These are phyloP conservation scores for Phragmatobia fuliginosa DNA, from an alignment of 2,888 invertebrate species.

Conservation along the genomic window DNA sequence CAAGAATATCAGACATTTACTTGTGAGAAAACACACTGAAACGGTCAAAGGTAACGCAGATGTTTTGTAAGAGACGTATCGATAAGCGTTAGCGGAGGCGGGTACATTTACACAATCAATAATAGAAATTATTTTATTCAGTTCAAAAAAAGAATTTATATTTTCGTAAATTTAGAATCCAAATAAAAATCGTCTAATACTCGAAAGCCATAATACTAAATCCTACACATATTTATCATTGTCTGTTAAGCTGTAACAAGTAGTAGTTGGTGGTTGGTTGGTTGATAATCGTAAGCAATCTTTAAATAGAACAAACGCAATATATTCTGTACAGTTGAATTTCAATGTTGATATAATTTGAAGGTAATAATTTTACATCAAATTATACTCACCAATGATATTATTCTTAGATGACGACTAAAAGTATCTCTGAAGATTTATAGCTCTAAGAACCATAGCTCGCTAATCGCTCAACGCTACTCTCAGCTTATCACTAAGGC, in stretches of 20 bases:
- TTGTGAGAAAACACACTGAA: constrained; percentile 57
- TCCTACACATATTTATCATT: not conserved
- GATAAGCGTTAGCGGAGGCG: constrained; percentile 39
- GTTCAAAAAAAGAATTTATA: not conserved
- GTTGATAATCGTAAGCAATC: not conserved
- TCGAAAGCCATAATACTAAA: not conserved
- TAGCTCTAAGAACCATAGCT: not conserved
- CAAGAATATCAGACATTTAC: constrained; percentile 71
- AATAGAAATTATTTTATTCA: not conserved
- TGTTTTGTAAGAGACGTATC: constrained; percentile 46
- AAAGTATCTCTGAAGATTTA: not conserved
- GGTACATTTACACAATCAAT: not conserved
- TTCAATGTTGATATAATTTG: not conserved
- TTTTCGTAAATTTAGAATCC: not conserved
- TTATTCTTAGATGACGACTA: not conserved
- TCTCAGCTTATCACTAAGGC: constrained; percentile 43
- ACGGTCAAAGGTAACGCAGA: constrained; percentile 69
- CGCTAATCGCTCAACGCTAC: constrained; percentile 21
- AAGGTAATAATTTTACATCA: too few species aligned
- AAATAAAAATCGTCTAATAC: not conserved
- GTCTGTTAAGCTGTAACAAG: not conserved
- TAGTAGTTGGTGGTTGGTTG: not conserved
- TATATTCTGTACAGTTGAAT: not conserved
- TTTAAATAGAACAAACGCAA: not conserved
- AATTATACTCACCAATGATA: too few species aligned